Conservation (phyloP, 2,797 vertebrate genomes). For the Calcarius lapponicus region DNA sequence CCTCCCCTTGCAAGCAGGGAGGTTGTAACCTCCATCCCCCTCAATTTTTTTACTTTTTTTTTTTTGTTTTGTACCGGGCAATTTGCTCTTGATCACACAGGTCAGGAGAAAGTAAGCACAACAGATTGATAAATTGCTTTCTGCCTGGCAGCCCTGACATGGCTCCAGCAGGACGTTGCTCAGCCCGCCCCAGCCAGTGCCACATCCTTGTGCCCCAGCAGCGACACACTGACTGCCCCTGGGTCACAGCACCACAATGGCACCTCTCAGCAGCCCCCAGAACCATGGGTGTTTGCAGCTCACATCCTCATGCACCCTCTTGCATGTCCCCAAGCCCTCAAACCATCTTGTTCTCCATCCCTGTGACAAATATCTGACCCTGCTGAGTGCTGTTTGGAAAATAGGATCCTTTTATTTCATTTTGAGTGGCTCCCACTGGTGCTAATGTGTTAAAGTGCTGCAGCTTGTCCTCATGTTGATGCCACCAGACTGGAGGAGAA, state of each 20-base stretch:
- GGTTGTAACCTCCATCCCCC: neutral
- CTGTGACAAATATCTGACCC: neutral
- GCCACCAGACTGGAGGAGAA: neutral
- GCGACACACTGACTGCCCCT: rapidly evolving
- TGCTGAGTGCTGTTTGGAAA: neutral
- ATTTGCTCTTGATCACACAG: neutral
- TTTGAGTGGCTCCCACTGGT: neutral
- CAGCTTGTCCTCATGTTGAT: neutral
- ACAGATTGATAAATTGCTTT: neutral
- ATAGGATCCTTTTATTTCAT: rapidly evolving
- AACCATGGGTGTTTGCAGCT: neutral
- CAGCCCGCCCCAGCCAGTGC: neutral
- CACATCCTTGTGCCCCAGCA: rapidly evolving
- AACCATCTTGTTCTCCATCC: neutral
- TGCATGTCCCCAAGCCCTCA: neutral
- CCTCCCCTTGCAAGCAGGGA: neutral
- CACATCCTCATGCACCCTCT: rapidly evolving
- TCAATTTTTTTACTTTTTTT: neutral
- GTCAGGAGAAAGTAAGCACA: neutral
- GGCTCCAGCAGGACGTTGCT: rapidly evolving
- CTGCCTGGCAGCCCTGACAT: rapidly evolving
- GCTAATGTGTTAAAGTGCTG: neutral
- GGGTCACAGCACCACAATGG: neutral
- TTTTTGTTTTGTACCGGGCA: neutral
- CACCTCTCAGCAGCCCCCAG: rapidly evolving